These are phyloP conservation scores for Agapornis canus DNA, from an alignment of 2,797 vertebrate species.

Conservation along the genomic window DNA sequence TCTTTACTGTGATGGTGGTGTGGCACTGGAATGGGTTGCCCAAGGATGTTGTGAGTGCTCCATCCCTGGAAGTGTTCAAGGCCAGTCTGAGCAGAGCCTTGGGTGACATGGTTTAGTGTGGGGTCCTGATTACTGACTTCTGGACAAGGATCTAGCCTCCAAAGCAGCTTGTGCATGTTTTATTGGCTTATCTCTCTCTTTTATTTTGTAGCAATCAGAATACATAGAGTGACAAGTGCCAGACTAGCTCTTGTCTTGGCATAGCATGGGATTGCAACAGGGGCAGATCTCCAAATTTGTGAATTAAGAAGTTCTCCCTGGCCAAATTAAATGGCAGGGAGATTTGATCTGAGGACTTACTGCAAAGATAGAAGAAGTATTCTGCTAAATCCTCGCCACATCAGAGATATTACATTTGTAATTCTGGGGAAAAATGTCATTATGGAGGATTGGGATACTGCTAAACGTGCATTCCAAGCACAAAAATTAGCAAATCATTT, in stretches of 20 bases:
- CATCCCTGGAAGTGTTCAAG: too few relatives aligned
- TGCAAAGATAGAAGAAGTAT: not conserved
- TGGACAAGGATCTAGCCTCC: not conserved
- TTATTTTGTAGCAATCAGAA: not conserved
- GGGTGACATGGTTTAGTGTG: too few relatives aligned
- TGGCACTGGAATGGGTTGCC: too few relatives aligned
- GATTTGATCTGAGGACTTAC: not conserved
- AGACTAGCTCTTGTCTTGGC: not conserved
- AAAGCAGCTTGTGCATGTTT: not conserved
- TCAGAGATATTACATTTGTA: not conserved
- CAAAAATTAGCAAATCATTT: not conserved
- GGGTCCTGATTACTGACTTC: not conserved
- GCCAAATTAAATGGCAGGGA: not conserved
- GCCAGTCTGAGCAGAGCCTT: too few relatives aligned
- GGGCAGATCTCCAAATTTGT: not conserved
- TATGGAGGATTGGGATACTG: rapidly evolving
- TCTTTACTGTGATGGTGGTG: too few relatives aligned
- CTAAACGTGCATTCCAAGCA: not conserved
- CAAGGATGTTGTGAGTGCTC: too few relatives aligned
- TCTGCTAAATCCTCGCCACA: rapidly evolving
- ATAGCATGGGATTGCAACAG: not conserved
- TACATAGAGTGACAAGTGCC: rapidly evolving
- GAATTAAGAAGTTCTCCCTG: not conserved
- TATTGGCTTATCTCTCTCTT: not conserved
- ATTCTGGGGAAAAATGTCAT: not conserved